Base-by-base conservation (phyloP, 2,888 invertebrate genomes). In the Hipparchia semele region DNA sequence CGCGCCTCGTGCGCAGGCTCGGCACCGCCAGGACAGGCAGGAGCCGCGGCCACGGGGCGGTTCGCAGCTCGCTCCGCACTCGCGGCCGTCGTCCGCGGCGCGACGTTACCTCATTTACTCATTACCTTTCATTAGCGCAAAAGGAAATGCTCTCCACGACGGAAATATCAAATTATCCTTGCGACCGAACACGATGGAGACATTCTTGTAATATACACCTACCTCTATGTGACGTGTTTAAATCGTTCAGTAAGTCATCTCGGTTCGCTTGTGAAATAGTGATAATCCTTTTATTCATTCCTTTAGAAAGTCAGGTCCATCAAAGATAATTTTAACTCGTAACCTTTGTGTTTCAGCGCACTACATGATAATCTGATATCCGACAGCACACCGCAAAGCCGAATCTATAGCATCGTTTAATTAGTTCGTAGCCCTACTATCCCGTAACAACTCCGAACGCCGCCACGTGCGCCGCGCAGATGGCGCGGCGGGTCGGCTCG, bases 91-190 rank as follows among this genome's bases (percentile, higher is more conserved):
- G 6, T 23, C 8, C 0, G 23, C 23, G 8, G 23, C 3, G 58
- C 8, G 7, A 58, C 58, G 9, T 13, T 9, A 23, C 81, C 81
- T 85, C 81, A 84, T 84, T 82, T 82, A 80, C 77, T 80, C 78
- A 80, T 80, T 75, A 76, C 71, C 51, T 23, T 3, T 51, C 64
- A 64, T 64, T 64, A 51, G 49, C 64, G 73, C 71, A n/a, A 7
- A 67, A 77, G 80, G 80, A 80, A 78, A 78, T 76, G 73, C 75
- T 80, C 79, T 78, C 77, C 75, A 74, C 79, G 76, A 73, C 79
- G 81, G 82, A 83, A 77, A 79, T 77, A 79, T 79, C 76, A 80
- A 80, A 74, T 78, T 79, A 75, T 76, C 68, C 71, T 72, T 60
- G 76, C 74, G 54, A 54, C n/a, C n/a, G n/a, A 12, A 6, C 12